A percentile compares a stretch with the other conserved stretches of the same genome.
phyloP scores from a whole-genome alignment of 2,888 invertebrate genomes.

The Cremastinae sp. region DNA sequence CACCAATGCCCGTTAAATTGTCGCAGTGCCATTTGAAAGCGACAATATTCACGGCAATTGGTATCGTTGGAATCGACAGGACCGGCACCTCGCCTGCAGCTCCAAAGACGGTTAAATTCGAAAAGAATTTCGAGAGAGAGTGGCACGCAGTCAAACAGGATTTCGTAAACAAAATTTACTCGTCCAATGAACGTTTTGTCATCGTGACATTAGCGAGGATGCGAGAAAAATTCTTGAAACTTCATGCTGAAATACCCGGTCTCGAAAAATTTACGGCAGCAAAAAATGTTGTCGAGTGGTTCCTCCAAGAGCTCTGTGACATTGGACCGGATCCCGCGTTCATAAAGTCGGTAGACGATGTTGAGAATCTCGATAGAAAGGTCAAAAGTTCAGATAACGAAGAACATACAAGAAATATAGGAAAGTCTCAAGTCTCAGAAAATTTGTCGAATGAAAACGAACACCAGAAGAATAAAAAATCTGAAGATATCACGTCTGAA shows the following conservation, averaged over 20 bases:
- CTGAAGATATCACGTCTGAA: not conserved
- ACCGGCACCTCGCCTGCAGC: conserved; percentile 24
- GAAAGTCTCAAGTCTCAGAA: no score
- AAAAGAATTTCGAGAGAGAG: conserved; percentile 65
- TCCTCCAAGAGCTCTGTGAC: conserved; percentile 68
- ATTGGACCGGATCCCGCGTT: conserved; percentile 11
- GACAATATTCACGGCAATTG: conserved; percentile 46
- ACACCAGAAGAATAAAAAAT: not conserved
- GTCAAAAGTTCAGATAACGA: no score
- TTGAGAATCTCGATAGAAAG: not conserved
- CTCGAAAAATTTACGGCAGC: conserved; percentile 54
- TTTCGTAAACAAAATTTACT: conserved; percentile 71
- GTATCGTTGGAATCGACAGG: conserved; percentile 54
- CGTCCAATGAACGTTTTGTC: conserved; percentile 59
- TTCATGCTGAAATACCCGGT: conserved; percentile 60
- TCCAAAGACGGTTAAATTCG: conserved; percentile 24
- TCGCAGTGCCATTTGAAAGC: conserved; percentile 61
- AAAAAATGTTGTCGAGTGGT: conserved; percentile 69
- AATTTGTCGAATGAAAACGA: no score
- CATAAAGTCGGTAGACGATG: not conserved
- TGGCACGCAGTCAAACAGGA: conserved; percentile 73
- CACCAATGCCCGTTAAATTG: conserved; percentile 58
- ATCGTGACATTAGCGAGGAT: conserved; percentile 65
- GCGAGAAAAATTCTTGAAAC: conserved; percentile 65
- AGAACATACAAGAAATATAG: no score